Evolutionary conservation across 2,888 invertebrate genomes (phyloP).

Genomic region (Nemapogon koenigi): DNA sequence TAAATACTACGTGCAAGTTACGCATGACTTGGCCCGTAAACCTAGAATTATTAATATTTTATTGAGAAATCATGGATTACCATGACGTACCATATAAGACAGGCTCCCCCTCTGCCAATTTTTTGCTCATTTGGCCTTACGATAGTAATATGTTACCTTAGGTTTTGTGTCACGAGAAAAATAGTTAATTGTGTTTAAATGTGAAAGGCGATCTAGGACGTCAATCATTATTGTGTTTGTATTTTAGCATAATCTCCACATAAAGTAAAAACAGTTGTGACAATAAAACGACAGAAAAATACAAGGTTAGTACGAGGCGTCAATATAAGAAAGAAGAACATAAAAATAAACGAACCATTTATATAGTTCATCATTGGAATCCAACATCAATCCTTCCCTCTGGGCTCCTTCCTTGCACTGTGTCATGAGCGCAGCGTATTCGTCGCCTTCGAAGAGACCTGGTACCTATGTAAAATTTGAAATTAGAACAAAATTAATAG

Average conservation of each 20-base stretch:
- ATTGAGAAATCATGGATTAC: too few relatives aligned
- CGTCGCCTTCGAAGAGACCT: slow-evolving; percentile 94
- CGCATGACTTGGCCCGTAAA: slow-evolving; percentile 99
- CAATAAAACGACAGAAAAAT: not conserved
- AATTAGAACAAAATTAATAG: not conserved
- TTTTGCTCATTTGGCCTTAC: too few relatives aligned
- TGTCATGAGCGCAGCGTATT: slow-evolving; percentile 98
- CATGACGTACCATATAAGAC: too few relatives aligned
- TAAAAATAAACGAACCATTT: slow-evolving; percentile 76
- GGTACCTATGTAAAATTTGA: slow-evolving; percentile 66
- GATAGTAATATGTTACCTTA: too few relatives aligned
- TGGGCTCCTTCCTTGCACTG: slow-evolving; percentile 99
- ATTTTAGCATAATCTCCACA: too few relatives aligned
- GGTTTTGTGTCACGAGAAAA: too few relatives aligned
- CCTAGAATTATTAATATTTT: too few relatives aligned
- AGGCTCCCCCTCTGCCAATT: too few relatives aligned
- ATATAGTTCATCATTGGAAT: slow-evolving; percentile 97
- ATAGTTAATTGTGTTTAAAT: too few relatives aligned
- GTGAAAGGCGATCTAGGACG: too few relatives aligned
- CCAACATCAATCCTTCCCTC: slow-evolving; percentile 96
- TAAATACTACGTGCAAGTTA: slow-evolving; percentile 99
- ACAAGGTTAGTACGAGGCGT: not conserved
- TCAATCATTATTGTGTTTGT: too few relatives aligned
- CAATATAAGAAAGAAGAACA: too few relatives aligned
- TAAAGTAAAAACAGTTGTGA: not conserved